Conservation (phyloP, 2,797 vertebrate species). For the Apodemus agrarius region DNA sequence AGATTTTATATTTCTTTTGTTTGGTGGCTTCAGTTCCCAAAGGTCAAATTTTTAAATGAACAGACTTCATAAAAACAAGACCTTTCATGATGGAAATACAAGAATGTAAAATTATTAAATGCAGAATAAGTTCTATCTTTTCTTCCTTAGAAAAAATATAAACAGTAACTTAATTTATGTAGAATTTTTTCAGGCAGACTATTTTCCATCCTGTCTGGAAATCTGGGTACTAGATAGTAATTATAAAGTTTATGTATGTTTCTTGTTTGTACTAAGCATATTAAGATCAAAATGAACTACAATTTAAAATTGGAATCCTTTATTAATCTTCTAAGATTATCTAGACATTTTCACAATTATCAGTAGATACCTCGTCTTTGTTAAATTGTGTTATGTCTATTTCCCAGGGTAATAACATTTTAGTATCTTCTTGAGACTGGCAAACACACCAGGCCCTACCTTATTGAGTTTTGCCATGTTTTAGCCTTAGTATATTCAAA, state of each 20-base stretch:
- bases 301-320: slow-evolving; percentile 3
- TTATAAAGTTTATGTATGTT: slow-evolving; percentile 8
- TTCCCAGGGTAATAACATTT: neutral
- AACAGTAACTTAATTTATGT: neutral
- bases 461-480: neutral
- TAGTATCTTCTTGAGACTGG: neutral
- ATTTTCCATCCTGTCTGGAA: neutral
- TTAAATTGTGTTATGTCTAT: neutral
- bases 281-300: slow-evolving; percentile 43
- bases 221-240: neutral
- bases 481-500: neutral
- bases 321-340: slow-evolving; percentile 1
- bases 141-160: slow-evolving; percentile 15
- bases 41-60: neutral
- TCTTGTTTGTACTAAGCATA: neutral
- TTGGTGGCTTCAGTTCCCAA: slow-evolving; percentile 11
- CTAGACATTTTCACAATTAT: neutral
- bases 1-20: slow-evolving; percentile 11
- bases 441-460: neutral
- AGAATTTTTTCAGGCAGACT: slow-evolving; percentile 9
- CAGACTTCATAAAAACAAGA: neutral
- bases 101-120: neutral
- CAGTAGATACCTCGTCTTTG: neutral
- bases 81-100: neutral
- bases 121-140: neutral